Evolutionary conservation across 1,140 invertebrate genomes (phyloP), one percentile per base, ranked within the genome.

Genomic region (Drosophila biarmipes): DNA sequence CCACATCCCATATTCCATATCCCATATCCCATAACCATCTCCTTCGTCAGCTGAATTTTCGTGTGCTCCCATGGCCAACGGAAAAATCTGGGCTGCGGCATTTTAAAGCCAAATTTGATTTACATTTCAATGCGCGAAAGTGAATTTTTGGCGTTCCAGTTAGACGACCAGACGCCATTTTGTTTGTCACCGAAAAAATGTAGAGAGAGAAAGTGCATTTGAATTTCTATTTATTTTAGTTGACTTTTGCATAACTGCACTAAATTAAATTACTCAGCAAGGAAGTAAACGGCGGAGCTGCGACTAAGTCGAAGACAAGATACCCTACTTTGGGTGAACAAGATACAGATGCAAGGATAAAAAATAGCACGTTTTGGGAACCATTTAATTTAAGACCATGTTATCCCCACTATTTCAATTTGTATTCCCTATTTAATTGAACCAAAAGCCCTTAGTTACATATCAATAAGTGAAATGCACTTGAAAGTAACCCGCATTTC

Each of bases 91-190:
- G 61, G 81, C 62, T 52, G 62, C 49, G 73, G 73, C 73, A 54
- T 78, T 87, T 76, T 87, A 87, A 78, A 78, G 78, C 74, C 64
- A 82, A 82, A 87, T 78, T 86, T 86, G 78, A 86, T 86, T 86
- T 87, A 78, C 78, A 81, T 86, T 86, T 81, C 73, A 86, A 86
- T 81, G 81, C 73, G 78, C 67, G 63, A 87, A 80, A 81, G 82
- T 74, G 78, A 62, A 77, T 85, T 82, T 78, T 84, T 74, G 48
- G 43, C 67, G 45, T 71, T 72, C 56, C 49, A 53, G 58, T 77
- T 86, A 87, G 81, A 81, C 73, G 49, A 34, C 31, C 53, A 78
- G 79, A 57, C 57, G 78, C 73, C 73, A 76, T 76, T 76, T 76
- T 74, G 46, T 66, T 74, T 74, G 72, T 63, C 49, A 69, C 68